A percentile compares a stretch with the other conserved stretches of the same genome.
phyloP scores from a whole-genome alignment of 2,888 invertebrate species.

The Eupithecia tripunctaria region DNA sequence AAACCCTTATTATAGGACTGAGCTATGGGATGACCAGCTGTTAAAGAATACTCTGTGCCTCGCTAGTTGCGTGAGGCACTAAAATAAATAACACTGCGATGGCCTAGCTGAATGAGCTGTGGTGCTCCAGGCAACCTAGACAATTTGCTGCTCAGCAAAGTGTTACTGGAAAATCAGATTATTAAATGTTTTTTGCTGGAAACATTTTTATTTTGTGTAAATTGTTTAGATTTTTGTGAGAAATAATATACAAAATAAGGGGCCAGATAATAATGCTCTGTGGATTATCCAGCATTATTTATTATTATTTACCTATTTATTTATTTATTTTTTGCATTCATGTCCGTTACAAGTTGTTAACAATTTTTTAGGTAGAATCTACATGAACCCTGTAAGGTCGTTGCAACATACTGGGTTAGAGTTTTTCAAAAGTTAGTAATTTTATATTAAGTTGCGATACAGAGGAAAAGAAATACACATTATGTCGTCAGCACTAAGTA shows the following conservation, averaged over 20 bases:
- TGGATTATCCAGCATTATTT: too few species aligned
- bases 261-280: too few species aligned
- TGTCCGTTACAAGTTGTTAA: too few species aligned
- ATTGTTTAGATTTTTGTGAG: background rate
- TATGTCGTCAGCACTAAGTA: too few species aligned
- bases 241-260: background rate
- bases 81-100: constrained; percentile 28
- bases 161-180: constrained; percentile 5
- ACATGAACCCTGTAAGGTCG: too few species aligned
- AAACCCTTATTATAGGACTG: background rate
- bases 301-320: too few species aligned
- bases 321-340: too few species aligned
- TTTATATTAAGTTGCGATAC: too few species aligned
- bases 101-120: constrained; percentile 15
- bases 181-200: background rate
- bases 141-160: background rate
- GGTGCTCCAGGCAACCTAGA: constrained; percentile 14
- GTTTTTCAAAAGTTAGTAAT: too few species aligned
- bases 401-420: too few species aligned
- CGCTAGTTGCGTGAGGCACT: constrained; percentile 27
- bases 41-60: background rate
- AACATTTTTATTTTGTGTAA: background rate
- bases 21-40: background rate
- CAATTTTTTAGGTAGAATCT: too few species aligned
- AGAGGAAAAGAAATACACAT: too few species aligned